phyloP scores from a whole-genome alignment of 2,113 vertebrate genomes.

The Ptilorrhoa leucosticta region DNA sequence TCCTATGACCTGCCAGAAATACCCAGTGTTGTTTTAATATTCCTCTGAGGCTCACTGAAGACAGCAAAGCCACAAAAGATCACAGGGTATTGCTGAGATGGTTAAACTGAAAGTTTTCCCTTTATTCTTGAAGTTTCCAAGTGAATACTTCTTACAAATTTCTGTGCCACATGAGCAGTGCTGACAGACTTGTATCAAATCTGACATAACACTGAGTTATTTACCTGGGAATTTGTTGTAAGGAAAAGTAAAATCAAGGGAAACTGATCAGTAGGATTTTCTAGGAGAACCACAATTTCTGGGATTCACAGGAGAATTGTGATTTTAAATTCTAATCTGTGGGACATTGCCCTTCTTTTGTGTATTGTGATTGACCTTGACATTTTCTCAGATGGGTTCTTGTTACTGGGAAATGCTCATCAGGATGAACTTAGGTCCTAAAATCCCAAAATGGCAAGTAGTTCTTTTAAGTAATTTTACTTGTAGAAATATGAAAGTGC shows the following conservation, averaged over 20 bases:
- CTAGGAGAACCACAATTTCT: neutral
- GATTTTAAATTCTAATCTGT: neutral
- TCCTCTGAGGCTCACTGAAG: neutral
- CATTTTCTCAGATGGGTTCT: neutral
- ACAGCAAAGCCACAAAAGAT: neutral
- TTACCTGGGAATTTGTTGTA: neutral
- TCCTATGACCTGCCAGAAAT: neutral
- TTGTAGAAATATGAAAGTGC: neutral
- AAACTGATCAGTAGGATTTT: neutral
- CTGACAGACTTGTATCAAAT: neutral
- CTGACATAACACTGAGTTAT: neutral
- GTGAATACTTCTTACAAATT: neutral
- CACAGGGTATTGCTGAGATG: accelerated
- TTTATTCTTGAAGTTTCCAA: neutral
- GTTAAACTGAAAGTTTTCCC: neutral
- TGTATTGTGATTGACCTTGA: neutral
- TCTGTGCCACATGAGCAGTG: accelerated
- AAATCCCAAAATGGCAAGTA: neutral
- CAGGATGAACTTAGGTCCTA: neutral
- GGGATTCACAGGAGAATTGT: neutral
- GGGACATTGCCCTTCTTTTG: neutral
- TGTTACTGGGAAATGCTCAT: neutral
- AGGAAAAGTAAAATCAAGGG: neutral
- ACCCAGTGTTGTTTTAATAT: neutral
- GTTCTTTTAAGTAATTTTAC: neutral